Conservation (phyloP, 2,113 vertebrate species). For the Neopipo cinnamomea region DNA sequence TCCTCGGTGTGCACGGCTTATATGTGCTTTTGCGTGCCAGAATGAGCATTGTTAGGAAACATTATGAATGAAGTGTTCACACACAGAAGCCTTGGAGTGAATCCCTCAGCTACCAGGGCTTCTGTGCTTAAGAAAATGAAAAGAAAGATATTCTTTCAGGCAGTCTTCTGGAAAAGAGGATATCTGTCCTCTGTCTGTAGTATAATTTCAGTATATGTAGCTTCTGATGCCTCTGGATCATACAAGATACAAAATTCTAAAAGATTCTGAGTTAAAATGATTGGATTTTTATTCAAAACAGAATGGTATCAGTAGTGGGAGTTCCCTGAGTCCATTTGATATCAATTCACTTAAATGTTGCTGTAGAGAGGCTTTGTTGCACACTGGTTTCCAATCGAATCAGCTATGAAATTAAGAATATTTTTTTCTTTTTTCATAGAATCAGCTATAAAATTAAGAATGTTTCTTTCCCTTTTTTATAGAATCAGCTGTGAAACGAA, state of each 20-base stretch:
- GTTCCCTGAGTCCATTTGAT: not conserved
- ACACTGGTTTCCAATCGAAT: not conserved
- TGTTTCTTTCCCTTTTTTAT: no score
- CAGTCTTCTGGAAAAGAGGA: not conserved
- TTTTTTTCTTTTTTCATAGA: not conserved
- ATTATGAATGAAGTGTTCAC: not conserved
- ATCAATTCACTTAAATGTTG: not conserved
- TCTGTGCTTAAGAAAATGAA: not conserved
- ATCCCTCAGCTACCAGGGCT: not conserved
- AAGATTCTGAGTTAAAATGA: not conserved
- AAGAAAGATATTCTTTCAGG: not conserved
- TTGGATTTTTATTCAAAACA: not conserved
- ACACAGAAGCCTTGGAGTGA: not conserved
- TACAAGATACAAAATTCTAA: not conserved
- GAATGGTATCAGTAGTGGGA: not conserved
- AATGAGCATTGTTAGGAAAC: not conserved
- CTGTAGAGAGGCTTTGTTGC: not conserved
- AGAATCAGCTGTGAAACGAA: not conserved
- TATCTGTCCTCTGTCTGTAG: not conserved
- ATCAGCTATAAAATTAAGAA: not conserved
- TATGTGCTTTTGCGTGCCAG: not conserved
- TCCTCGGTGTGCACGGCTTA: accelerated
- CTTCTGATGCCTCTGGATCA: not conserved
- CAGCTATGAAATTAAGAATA: not conserved
- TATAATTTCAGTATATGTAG: not conserved